These are phyloP conservation scores for Pungitius pungitius DNA, from an alignment of 2,113 vertebrate species.

Conservation along the genomic window DNA sequence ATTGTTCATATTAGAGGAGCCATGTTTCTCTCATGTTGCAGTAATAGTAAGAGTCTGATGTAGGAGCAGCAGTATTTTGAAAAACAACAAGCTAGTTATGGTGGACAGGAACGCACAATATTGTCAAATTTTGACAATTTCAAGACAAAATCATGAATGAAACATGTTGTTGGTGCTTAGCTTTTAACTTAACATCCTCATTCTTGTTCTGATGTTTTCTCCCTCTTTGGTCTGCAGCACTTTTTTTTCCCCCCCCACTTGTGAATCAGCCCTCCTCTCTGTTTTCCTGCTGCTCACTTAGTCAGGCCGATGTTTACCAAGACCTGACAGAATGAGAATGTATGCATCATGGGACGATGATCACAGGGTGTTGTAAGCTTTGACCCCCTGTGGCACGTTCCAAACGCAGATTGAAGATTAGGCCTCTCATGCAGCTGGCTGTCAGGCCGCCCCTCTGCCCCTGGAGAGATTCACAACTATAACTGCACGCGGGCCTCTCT, in stretches of 20 bases:
- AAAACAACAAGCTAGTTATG: neutral
- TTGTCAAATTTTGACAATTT: constrained; percentile 12
- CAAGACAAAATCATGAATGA: neutral
- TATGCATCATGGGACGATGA: constrained; percentile 69
- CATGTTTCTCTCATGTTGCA: constrained; percentile 7
- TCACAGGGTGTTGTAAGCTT: constrained; percentile 68
- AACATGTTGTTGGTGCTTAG: neutral
- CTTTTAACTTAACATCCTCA: neutral
- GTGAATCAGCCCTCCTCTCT: constrained; percentile 13
- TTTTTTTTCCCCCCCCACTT: neutral
- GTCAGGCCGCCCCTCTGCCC: constrained; percentile 54
- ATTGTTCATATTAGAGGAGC: constrained; percentile 24
- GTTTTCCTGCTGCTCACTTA: constrained; percentile 8
- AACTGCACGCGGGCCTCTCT: constrained; percentile 23
- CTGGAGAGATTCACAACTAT: constrained; percentile 45
- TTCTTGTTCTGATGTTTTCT: neutral
- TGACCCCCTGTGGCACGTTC: constrained; percentile 69
- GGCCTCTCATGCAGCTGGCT: constrained; percentile 55
- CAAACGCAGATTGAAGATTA: constrained; percentile 74
- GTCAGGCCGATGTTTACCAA: constrained; percentile 52
- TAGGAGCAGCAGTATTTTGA: constrained; percentile 23
- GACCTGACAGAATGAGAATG: constrained; percentile 65
- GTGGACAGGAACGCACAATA: constrained; percentile 4
- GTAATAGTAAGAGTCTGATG: constrained; percentile 8
- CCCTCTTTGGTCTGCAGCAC: neutral